These are phyloP conservation scores for Rhegmatorhina hoffmannsi DNA, from an alignment of 2,113 vertebrate species.

Conservation along the genomic window DNA sequence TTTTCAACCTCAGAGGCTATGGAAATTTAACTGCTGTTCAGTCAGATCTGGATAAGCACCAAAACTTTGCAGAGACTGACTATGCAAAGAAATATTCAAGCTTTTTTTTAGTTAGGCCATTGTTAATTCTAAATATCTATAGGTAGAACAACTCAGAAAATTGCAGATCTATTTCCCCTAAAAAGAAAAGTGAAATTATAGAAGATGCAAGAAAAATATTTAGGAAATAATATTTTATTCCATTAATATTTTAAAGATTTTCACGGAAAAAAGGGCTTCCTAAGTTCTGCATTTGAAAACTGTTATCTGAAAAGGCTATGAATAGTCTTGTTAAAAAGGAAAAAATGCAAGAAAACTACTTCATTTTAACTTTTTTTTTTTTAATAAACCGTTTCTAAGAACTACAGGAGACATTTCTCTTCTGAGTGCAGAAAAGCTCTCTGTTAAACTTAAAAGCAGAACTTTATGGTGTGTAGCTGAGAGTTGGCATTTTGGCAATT, in stretches of 20 bases:
- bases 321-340: not conserved
- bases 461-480: not conserved
- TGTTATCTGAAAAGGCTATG: not conserved
- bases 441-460: not conserved
- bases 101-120: not conserved
- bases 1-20: not conserved
- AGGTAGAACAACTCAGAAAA: not conserved
- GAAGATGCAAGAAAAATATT: not conserved
- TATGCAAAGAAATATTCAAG: not conserved
- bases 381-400: not conserved
- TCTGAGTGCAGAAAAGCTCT: not conserved
- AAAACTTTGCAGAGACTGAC: not conserved
- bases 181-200: not conserved
- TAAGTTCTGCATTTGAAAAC: not conserved
- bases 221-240: not conserved
- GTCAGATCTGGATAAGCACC: conserved; percentile 6
- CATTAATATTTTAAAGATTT: not conserved
- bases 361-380: not conserved
- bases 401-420: not conserved
- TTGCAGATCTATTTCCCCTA: not conserved
- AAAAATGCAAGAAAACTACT: not conserved
- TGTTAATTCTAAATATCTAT: not conserved
- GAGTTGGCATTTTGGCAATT: not conserved
- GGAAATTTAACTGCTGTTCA: conserved; percentile 12
- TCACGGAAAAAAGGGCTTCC: not conserved